These are phyloP conservation scores for Cyclina sinensis DNA, from an alignment of 1,140 invertebrate species.

Conservation along the genomic window DNA sequence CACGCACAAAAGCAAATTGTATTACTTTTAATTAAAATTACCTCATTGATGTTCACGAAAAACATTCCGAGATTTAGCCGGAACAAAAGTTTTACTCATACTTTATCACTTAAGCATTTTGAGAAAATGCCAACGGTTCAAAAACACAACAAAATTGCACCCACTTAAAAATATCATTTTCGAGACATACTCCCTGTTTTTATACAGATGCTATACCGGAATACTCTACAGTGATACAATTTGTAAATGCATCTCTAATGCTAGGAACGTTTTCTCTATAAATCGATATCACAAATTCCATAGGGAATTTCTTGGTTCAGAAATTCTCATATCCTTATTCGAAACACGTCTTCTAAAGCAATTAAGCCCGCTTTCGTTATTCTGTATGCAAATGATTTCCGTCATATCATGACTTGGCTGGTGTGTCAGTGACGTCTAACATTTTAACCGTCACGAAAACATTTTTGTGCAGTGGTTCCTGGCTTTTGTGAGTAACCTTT, in stretches of 20 bases:
- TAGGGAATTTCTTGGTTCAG: background rate
- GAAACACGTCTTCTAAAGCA: constrained; percentile 17
- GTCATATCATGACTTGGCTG: constrained; percentile 5
- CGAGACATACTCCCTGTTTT: background rate
- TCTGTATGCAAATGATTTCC: constrained; percentile 46
- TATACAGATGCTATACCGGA: background rate
- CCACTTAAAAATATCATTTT: too few relatives aligned
- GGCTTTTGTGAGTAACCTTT: background rate
- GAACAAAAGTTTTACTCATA: too few relatives aligned
- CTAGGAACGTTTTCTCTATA: background rate
- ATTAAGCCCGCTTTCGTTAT: constrained; percentile 30
- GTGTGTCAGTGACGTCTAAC: constrained; percentile 12
- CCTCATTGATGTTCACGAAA: too few relatives aligned
- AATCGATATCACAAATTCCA: constrained; percentile 38
- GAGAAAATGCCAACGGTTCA: too few relatives aligned
- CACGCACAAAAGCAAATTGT: too few relatives aligned
- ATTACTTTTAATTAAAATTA: too few relatives aligned
- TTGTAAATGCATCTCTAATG: background rate
- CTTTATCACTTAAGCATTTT: too few relatives aligned
- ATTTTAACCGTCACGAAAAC: constrained; percentile 18
- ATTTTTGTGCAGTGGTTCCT: background rate
- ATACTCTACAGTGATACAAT: background rate
- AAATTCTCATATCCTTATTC: constrained; percentile 12
- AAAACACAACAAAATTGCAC: too few relatives aligned
- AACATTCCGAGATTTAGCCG: too few relatives aligned